A percentile compares a stretch with the other conserved stretches of the same genome.
Conservation (phyloP, 1,140 invertebrate genomes). For the Drosophila nebulosa region DNA sequence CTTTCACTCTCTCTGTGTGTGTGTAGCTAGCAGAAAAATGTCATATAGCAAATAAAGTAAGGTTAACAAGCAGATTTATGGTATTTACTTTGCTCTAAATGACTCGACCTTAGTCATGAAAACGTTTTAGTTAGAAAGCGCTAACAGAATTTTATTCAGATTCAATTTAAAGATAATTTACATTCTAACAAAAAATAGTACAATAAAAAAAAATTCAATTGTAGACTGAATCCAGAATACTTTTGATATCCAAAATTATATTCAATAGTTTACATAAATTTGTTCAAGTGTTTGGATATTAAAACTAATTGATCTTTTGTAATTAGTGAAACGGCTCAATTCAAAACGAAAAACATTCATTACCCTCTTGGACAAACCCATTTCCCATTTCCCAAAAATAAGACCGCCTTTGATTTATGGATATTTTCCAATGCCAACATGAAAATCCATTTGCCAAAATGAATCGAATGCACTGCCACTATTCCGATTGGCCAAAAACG, state of each 20-base stretch:
- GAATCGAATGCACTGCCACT: conserved; percentile 27
- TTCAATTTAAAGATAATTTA: not conserved
- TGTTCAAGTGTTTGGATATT: not conserved
- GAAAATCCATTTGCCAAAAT: conserved; percentile 16
- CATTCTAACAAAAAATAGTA: too few relatives aligned
- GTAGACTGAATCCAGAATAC: too few relatives aligned
- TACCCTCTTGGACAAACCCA: not conserved
- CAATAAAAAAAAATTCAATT: too few relatives aligned
- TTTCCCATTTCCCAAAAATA: not conserved
- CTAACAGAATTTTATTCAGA: not conserved
- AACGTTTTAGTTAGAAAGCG: not conserved
- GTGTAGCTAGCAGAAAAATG: not conserved
- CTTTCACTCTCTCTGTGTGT: not conserved
- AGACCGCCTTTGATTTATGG: conserved; percentile 28
- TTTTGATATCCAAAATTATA: too few relatives aligned
- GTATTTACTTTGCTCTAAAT: not conserved
- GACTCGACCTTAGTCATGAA: not conserved
- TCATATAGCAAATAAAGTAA: conserved; percentile 15
- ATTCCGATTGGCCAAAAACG: conserved; percentile 1
- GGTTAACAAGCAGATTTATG: conserved; percentile 39
- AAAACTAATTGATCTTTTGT: not conserved
- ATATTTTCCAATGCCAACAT: conserved; percentile 55
- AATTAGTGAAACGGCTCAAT: not conserved
- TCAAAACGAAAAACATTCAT: not conserved
- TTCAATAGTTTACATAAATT: too few relatives aligned